Base-by-base conservation (phyloP, 2,113 vertebrate species). In the Saguinus midas region DNA sequence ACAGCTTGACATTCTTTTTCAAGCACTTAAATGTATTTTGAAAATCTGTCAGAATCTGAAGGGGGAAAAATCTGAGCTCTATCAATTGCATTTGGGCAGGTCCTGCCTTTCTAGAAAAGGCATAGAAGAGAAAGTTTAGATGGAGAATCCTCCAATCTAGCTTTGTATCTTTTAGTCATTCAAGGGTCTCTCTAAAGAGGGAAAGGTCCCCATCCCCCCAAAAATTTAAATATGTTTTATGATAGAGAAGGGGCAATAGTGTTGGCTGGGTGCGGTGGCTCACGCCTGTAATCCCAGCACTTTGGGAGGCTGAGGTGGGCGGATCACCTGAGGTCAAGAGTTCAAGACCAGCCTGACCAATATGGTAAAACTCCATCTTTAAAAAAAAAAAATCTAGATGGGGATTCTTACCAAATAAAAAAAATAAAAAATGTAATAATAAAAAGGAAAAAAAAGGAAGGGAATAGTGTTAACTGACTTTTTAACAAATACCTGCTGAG, bases 91-190 rank as follows among this genome's bases (percentile, higher is more conserved):
- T 79, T 89, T 87, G 35, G 58, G 50, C 48, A 79, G 25, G 35
- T 58, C 16, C 68, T 91, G 58, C 83, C 79, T 92, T 94, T 94
- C 23, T 35, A 82, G 73, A 91, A 95, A 94, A 91, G 40, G 7
- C 68, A 48, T 72, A 20, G 72, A 72, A 79, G 58, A 32, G 57
- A 82, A 68, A 29, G 20, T 93, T 90, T 80, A 90, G 35, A 40
- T 48, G 72, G 68, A 45, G 25, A 64, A 61, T 76, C 23, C 25
- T 29, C 45, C 18, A 4, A 94, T 94, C 25, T 21, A 66, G 50
- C 25, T 76, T 95, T 95, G 4, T 66, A 55, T 58, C n/a, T 91
- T 90, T 64, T 55, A 23, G 29, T 93, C 29, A 25, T 84, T 73
- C 80, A 87, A 91, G 55, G 17, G 35, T 94, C 40, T 96, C 93